Percentiles rank a stretch among this genome's conserved stretches.
Conservation (phyloP, 2,113 vertebrate species). For the Anarhynchus alexandrinus region DNA sequence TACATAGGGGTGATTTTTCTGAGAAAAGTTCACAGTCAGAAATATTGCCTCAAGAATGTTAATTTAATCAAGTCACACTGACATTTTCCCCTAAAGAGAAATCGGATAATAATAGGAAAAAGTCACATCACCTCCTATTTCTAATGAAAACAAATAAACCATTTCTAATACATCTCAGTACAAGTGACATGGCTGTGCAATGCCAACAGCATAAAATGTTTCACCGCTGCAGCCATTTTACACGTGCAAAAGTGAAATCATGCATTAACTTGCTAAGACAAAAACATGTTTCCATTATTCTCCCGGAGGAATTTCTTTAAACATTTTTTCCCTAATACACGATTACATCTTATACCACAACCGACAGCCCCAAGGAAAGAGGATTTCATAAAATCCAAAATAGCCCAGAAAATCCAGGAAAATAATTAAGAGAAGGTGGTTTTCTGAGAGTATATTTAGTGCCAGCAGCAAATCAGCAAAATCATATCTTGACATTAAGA, state of each 20-base stretch:
- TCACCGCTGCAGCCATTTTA: background rate
- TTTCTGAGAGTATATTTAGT: background rate
- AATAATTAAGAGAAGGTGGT: background rate
- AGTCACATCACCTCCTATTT: background rate
- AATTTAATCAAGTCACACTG: conserved; percentile 55
- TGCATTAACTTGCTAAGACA: background rate
- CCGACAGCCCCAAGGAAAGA: background rate
- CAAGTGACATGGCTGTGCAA: background rate
- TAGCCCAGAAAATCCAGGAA: background rate
- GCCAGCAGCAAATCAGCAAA: background rate
- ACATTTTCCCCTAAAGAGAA: conserved; percentile 6
- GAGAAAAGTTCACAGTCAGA: conserved; percentile 20
- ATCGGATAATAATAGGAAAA: background rate
- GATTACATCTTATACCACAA: background rate
- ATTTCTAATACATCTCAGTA: background rate
- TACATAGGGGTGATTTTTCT: background rate
- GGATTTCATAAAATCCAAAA: background rate
- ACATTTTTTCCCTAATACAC: background rate
- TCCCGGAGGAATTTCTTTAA: background rate
- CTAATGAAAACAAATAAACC: background rate
- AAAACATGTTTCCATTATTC: background rate
- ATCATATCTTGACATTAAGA: background rate
- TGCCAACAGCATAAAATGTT: background rate
- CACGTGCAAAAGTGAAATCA: background rate
- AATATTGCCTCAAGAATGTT: background rate